Evolutionary conservation across 2,113 vertebrate genomes (phyloP).

Genomic region (Patagioenas fasciata): DNA sequence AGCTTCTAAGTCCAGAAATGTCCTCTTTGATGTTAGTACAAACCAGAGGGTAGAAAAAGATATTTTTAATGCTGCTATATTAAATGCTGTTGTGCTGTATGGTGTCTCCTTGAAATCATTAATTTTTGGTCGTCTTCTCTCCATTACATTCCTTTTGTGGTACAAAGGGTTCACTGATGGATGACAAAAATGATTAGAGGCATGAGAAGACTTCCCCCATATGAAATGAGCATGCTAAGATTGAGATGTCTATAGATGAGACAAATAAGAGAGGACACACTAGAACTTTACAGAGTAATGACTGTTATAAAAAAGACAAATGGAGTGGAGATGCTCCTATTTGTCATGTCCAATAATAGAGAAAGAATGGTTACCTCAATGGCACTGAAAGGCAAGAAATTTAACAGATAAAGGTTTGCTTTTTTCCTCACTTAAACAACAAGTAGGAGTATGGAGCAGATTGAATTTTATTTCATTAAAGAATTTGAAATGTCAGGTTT

Average conservation of each 20-base stretch:
- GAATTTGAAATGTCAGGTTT: not conserved
- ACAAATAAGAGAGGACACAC: slow-evolving; percentile 31
- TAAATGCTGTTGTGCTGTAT: not conserved
- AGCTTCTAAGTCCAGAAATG: not conserved
- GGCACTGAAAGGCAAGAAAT: not conserved
- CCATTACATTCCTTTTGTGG: not conserved
- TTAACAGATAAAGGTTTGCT: not conserved
- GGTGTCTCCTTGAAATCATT: not conserved
- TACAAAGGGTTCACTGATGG: not conserved
- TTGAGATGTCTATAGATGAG: slow-evolving; percentile 36
- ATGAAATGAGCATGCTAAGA: not conserved
- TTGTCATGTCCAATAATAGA: not conserved
- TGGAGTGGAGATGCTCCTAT: not conserved
- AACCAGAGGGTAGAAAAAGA: not conserved
- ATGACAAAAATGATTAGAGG: not conserved
- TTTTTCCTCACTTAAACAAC: not conserved
- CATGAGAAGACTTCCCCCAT: not conserved
- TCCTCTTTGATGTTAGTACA: not conserved
- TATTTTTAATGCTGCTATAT: not conserved
- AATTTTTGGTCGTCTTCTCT: not conserved
- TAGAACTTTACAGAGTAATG: not conserved
- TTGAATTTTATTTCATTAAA: not conserved
- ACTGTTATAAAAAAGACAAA: slow-evolving; percentile 8
- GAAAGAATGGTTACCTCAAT: not conserved
- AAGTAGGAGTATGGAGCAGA: not conserved